Evolutionary conservation across 2,888 invertebrate genomes (phyloP).

Genomic region (Drosophila affinis): DNA sequence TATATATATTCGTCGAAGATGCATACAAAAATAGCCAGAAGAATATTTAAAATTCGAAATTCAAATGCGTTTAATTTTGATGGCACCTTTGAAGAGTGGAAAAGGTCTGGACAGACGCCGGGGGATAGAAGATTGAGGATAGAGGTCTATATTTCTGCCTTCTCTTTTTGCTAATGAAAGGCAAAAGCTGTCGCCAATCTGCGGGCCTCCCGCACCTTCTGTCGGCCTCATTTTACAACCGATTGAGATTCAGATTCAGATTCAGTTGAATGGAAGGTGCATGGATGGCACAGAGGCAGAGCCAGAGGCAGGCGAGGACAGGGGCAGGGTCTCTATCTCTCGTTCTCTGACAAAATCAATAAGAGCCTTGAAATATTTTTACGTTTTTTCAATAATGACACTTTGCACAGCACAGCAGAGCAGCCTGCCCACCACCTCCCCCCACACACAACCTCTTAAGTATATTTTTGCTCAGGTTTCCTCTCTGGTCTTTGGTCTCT

Average conservation of each 20-base stretch:
- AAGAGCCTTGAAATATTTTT: constrained; percentile 62
- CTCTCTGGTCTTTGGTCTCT: neutral
- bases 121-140: constrained; percentile 2
- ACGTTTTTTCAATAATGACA: constrained; percentile 46
- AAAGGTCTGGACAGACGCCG: constrained; percentile 32
- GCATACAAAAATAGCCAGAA: neutral
- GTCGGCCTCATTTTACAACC: neutral
- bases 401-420: constrained; percentile 27
- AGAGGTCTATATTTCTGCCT: neutral
- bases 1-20: neutral
- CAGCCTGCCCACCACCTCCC: neutral
- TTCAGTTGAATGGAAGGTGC: neutral
- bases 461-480: neutral
- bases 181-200: neutral
- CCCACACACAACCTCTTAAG: constrained; percentile 1
- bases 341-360: constrained; percentile 62
- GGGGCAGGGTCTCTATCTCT: constrained; percentile 15
- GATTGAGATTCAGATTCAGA: neutral
- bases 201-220: neutral
- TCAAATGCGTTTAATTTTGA: constrained; percentile 69
- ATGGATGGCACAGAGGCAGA: neutral
- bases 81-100: constrained; percentile 61
- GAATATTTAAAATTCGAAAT: constrained; percentile 59
- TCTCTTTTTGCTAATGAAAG: neutral
- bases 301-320: neutral